These are phyloP conservation scores for Drosophila mettleri DNA, from an alignment of 2,888 invertebrate genomes.

Conservation along the genomic window DNA sequence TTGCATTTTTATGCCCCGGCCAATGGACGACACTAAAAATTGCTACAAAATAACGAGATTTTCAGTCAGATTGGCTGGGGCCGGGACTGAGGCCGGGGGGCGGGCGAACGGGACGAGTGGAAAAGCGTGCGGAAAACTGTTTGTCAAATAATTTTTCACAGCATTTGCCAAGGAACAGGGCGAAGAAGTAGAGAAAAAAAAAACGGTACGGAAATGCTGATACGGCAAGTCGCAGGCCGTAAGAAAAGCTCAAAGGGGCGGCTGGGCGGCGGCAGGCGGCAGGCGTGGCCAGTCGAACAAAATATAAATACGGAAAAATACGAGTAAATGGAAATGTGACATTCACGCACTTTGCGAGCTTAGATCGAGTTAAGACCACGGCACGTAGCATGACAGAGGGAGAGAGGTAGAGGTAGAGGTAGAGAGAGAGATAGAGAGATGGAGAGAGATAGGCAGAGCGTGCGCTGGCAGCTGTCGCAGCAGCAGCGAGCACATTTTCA, in stretches of 20 bases:
- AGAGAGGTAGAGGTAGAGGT: neutral
- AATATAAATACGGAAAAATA: conserved; percentile 71
- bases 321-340: conserved; percentile 76
- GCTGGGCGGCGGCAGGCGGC: neutral
- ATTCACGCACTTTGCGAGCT: conserved; percentile 75
- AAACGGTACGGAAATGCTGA: conserved; percentile 51
- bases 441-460: neutral
- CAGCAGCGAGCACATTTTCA: conserved; percentile 61
- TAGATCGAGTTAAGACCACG: conserved; percentile 76
- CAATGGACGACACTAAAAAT: conserved; percentile 56
- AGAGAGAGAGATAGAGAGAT: neutral
- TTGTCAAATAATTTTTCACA: conserved; percentile 78
- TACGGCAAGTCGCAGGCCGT: conserved; percentile 51
- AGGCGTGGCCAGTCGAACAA: conserved; percentile 60
- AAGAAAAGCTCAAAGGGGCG: conserved; percentile 1
- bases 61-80: conserved; percentile 45
- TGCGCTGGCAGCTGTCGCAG: conserved; percentile 61
- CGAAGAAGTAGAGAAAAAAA: conserved; percentile 23
- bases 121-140: conserved; percentile 75
- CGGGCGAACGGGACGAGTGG: conserved; percentile 21
- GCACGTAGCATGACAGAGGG: conserved; percentile 56
- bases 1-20: conserved; percentile 74
- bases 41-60: conserved; percentile 64
- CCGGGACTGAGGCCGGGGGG: neutral
- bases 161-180: conserved; percentile 46